Evolutionary conservation across 2,888 invertebrate species (phyloP).

Genomic region (Uloborus plumipes): DNA sequence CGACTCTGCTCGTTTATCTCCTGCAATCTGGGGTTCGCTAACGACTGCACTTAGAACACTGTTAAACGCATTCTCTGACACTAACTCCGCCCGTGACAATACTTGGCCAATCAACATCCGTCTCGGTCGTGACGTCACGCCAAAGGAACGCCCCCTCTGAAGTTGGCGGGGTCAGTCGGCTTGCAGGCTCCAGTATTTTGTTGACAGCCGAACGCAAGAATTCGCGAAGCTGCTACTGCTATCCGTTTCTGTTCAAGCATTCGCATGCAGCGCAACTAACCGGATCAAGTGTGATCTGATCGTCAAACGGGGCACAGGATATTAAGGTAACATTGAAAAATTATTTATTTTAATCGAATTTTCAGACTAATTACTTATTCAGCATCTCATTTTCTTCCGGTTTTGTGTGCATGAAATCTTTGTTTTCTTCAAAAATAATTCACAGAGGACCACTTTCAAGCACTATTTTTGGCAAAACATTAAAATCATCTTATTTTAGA

Average conservation of each 20-base stretch:
- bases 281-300: neutral
- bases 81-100: constrained; percentile 17
- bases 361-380: no score
- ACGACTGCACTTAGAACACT: constrained; percentile 59
- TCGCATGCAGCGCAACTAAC: constrained; percentile 17
- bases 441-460: no score
- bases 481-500: no score
- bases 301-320: constrained; percentile 3
- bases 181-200: constrained; percentile 36
- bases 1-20: constrained; percentile 59
- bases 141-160: constrained; percentile 21
- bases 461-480: no score
- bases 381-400: no score
- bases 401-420: no score
- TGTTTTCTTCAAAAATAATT: no score
- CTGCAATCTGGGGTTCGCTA: constrained; percentile 53
- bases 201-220: constrained; percentile 37
- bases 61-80: constrained; percentile 55
- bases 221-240: constrained; percentile 7
- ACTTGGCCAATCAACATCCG: constrained; percentile 19
- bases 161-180: constrained; percentile 49
- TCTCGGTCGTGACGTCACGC: constrained; percentile 19
- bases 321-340: constrained; percentile 19
- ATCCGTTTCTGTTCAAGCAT: no score
- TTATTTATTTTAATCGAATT: neutral